Evolutionary conservation across 1,140 invertebrate genomes (phyloP), one percentile per base, ranked within the genome.

Genomic region (Phthorimaea operculella): DNA sequence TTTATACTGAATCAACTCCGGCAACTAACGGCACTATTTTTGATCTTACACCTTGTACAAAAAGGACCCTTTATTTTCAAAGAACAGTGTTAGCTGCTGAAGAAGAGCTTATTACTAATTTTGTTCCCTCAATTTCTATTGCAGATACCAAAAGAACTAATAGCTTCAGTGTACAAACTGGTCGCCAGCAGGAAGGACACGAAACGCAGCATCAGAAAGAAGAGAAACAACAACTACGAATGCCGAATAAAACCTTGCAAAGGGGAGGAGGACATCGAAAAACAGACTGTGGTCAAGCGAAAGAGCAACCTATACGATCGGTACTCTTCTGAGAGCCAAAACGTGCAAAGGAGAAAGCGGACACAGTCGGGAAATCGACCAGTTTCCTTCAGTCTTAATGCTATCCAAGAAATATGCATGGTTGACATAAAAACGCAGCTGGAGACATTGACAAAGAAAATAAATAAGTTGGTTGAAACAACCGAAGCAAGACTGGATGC

Each of bases 121-220:
- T 28, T 28, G 2, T 28, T 28, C 2, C 21, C 6, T 28, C 21
- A 28, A 4, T 28, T 28, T 4, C n/a, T 39, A 17, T 79, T 74
- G 28, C 63, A 87, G 85, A 87, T 95, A 57, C 93, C 93, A 0
- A 90, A 89, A 66, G 91, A 94, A 42, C 79, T 94, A 16, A 90
- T 93, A 62, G 79, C 89, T 33, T 89, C 89, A 48, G 89, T 93
- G 9, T 92, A 93, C 70, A 89, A 90, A 61, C 82, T 94, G 59
- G 92, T 93, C 0, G 89, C 88, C 0, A 89, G 90, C 51, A 87
- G 87, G n/a, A 90, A 90, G 61, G 88, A 89, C 63, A 84, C 78
- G 55, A 87, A 84, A 56, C 83, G 81, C 69, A 88, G 83, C 58
- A 64, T 84, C 28, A 75, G 83, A 33, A 80, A 84, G 66, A 28